Conservation (phyloP, 2,888 invertebrate genomes). For the Rhopalosiphum nymphaeae region DNA sequence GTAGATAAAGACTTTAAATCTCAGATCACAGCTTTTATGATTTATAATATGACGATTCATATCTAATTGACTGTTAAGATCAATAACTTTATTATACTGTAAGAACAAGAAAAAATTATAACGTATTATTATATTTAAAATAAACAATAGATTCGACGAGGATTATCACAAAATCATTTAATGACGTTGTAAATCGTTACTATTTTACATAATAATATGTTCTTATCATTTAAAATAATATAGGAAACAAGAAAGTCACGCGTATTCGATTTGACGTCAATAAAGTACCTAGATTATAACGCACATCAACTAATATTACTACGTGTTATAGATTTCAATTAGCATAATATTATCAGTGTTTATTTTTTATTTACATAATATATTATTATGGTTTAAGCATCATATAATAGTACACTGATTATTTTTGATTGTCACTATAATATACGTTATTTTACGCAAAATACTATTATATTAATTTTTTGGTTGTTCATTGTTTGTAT, state of each 20-base stretch:
- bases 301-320: neutral
- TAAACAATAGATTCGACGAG: neutral
- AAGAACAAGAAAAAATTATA: neutral
- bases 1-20: neutral
- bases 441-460: neutral
- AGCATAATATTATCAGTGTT: neutral
- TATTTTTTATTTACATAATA: neutral
- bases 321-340: neutral
- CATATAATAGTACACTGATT: neutral
- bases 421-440: neutral
- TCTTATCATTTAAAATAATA: neutral
- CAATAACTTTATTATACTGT: neutral
- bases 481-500: neutral
- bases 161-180: neutral
- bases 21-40: neutral
- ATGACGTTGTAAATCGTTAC: neutral
- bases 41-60: neutral
- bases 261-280: neutral
- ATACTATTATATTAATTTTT: neutral
- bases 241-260: neutral
- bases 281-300: neutral
- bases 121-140: neutral
- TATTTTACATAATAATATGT: neutral
- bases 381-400: neutral
- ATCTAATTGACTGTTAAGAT: neutral